Evolutionary conservation across 2,888 invertebrate species (phyloP), one percentile per base, ranked within the genome.

Genomic region (Danaus chrysippus): DNA sequence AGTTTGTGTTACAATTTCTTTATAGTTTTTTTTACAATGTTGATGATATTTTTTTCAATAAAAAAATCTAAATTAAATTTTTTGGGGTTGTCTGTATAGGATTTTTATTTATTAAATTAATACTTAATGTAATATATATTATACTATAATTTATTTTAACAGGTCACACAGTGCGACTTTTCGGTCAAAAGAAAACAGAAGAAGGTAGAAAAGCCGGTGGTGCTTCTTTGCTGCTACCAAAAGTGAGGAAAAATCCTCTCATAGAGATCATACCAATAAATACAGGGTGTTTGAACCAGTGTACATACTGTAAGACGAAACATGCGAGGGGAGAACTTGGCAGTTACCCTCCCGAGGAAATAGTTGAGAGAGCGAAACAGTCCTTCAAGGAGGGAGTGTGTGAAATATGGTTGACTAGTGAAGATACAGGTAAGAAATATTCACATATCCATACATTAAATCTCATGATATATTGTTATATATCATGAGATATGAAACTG

Each of bases 301-400:
- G 99, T 82, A 99, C 99, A 0, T 99, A 99, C 78, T 99, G 99
- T 80, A 99, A 99, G 86, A 99, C 99, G 0, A 99, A 98, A 79
- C 98, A 98, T 82, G 99, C 99, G 0, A 87, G 99, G 57, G 99
- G 99, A 0, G 97, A 99, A 78, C 85, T 99, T n/a, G 98, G 97
- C 0, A 98, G 98, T 78, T 99, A 99, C 81, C 93, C 94, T 0
- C 95, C 97, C 0, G 95, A 96, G 56, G 97, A 98, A 82, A 98
- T 99, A 54, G 94, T 98, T 0, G 94, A 94, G 62, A 91, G 98
- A 68, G 99, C 98, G 0, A 86, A 92, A 42, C 97, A 97, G 84
- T 96, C 97, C 0, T 98, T 97, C 76, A 83, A 91, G 63, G 99
- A 99, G 84, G 98, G 98, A 0, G 98, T 98, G 3, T 95, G 95